Evolutionary conservation across 2,797 vertebrate species (phyloP).

Genomic region (Cirrhinus molitorella): DNA sequence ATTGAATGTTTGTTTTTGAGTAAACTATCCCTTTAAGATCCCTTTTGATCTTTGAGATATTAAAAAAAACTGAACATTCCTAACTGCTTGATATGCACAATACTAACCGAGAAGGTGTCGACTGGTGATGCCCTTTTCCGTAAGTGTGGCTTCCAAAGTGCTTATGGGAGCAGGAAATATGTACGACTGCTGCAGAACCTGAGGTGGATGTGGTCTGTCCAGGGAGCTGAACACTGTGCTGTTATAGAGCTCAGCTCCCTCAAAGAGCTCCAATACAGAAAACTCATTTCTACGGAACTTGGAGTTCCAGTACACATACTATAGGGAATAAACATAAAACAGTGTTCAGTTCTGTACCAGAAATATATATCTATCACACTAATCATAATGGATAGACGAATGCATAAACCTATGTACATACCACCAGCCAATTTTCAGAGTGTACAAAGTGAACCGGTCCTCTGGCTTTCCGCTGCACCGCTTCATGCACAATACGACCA

Average conservation of each 20-base stretch:
- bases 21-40: too few relatives aligned
- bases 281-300: conserved; percentile 96
- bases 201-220: conserved; percentile 90
- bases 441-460: conserved; percentile 95
- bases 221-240: conserved; percentile 97
- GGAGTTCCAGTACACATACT: conserved; percentile 98
- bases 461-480: conserved; percentile 91
- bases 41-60: background rate
- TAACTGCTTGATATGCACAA: background rate
- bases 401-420: conserved; percentile 72
- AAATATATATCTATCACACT: background rate
- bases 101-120: conserved; percentile 93
- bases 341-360: background rate
- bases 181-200: conserved; percentile 96
- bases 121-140: conserved; percentile 97
- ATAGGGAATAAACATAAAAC: conserved; percentile 17
- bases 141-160: conserved; percentile 95
- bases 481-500: conserved; percentile 93
- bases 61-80: background rate
- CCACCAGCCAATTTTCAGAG: conserved; percentile 99
- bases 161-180: conserved; percentile 96
- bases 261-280: conserved; percentile 93
- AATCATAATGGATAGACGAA: background rate
- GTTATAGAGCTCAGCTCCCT: conserved; percentile 96
- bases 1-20: too few relatives aligned